phyloP scores from a whole-genome alignment of 2,797 vertebrate species.

The Pipistrellus nathusii region DNA sequence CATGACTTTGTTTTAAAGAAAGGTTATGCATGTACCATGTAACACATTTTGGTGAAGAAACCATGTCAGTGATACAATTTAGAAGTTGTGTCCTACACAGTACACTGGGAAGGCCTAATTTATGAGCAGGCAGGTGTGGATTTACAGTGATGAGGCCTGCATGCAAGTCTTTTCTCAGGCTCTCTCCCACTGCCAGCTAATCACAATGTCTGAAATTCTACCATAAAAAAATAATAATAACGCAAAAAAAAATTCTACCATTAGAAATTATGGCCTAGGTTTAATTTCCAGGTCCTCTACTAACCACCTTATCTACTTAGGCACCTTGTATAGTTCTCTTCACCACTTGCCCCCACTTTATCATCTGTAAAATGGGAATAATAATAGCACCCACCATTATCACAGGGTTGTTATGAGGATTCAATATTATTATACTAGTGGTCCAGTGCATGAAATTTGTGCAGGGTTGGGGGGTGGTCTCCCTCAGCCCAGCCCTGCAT shows the following conservation, averaged over 20 bases:
- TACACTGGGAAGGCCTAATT: neutral
- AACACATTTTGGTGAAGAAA: conserved; percentile 30
- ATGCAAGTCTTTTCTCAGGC: neutral
- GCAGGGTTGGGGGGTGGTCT: no score
- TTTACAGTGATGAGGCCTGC: neutral
- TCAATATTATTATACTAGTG: neutral
- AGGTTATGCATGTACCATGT: neutral
- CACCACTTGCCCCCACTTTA: neutral
- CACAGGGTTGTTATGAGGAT: neutral
- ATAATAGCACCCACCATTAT: neutral
- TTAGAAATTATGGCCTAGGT: neutral
- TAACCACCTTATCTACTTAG: neutral
- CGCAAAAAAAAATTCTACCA: neutral
- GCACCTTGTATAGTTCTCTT: neutral
- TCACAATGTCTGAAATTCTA: conserved; percentile 15
- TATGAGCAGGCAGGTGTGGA: neutral
- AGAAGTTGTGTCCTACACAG: neutral
- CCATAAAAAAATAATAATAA: neutral
- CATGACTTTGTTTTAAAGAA: conserved; percentile 8
- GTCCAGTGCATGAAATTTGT: no score
- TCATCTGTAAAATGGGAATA: conserved; percentile 27
- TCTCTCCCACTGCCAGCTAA: neutral
- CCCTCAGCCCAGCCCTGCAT: no score
- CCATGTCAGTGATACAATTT: neutral
- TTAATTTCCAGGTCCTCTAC: neutral